Conservation (phyloP, 23 tunicate genomes). For the Trididemnum nubilum region DNA sequence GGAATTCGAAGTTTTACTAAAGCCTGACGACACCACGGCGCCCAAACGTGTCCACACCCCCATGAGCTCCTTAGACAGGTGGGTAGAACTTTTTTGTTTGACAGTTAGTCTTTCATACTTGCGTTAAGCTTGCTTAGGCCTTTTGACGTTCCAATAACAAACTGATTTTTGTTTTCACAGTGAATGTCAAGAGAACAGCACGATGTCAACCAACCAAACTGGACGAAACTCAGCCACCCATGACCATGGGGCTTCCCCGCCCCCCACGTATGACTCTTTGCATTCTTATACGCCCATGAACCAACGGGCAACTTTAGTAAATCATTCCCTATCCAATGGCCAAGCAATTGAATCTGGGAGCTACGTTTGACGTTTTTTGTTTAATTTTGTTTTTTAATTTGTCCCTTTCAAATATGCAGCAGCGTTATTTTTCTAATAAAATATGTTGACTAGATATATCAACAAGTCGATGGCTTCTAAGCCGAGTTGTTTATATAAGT, state of each 20-base stretch:
- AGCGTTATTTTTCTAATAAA: conserved; percentile 35
- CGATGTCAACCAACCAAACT: conserved; percentile 55
- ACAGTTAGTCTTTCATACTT: neutral
- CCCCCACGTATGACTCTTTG: conserved; percentile 26
- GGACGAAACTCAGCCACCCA: neutral
- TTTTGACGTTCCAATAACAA: too few relatives aligned
- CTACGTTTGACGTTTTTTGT: conserved; percentile 30
- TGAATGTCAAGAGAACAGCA: conserved; percentile 9
- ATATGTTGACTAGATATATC: neutral
- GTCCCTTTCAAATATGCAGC: conserved; percentile 21
- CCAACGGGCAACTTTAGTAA: neutral
- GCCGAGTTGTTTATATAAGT: neutral
- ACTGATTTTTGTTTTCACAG: conserved; percentile 1
- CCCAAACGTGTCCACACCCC: conserved; percentile 37
- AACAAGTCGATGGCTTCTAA: neutral
- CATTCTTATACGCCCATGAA: conserved; percentile 8
- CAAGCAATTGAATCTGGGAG: conserved; percentile 29
- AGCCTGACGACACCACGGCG: conserved; percentile 39
- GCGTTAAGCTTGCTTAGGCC: neutral
- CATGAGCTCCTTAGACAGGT: conserved; percentile 36
- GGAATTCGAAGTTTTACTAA: conserved; percentile 79
- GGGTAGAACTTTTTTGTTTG: neutral
- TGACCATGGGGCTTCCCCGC: conserved; percentile 12
- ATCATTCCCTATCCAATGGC: neutral
- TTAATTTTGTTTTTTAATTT: conserved; percentile 10